These are phyloP conservation scores for Rhagologus leucostigma DNA, from an alignment of 2,113 vertebrate species.

Conservation along the genomic window DNA sequence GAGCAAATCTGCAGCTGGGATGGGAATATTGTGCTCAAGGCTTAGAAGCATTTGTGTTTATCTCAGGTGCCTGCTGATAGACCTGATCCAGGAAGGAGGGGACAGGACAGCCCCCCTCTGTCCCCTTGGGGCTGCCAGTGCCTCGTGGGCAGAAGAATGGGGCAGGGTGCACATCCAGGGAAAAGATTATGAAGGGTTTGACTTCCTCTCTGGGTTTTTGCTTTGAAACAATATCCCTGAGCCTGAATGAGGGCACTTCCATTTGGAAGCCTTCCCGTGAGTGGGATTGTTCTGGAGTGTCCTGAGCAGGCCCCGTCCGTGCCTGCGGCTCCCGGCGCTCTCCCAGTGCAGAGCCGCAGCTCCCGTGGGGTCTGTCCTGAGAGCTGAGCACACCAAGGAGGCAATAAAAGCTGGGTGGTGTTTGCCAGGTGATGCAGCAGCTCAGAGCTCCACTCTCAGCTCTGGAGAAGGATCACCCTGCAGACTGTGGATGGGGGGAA, in stretches of 20 bases:
- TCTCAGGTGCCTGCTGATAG: neutral
- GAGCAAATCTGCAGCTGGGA: neutral
- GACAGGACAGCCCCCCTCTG: neutral
- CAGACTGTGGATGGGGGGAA: neutral
- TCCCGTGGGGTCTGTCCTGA: accelerated
- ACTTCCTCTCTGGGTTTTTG: neutral
- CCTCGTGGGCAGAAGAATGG: accelerated
- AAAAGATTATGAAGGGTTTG: neutral
- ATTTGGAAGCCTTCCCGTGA: neutral
- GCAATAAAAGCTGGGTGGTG: neutral
- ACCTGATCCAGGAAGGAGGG: neutral
- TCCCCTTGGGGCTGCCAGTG: neutral
- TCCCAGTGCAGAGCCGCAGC: neutral
- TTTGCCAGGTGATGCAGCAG: neutral
- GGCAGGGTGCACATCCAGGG: neutral
- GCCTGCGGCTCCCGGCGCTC: neutral
- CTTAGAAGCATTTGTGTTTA: neutral
- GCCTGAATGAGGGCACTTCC: accelerated
- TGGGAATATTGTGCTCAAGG: neutral
- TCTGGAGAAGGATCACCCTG: neutral
- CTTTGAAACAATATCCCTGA: neutral
- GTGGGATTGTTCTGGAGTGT: neutral
- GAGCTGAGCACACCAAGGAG: accelerated
- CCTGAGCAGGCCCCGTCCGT: accelerated
- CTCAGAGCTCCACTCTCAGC: neutral